Evolutionary conservation across 2,888 invertebrate genomes (phyloP).

Genomic region (Acronicta leporina): DNA sequence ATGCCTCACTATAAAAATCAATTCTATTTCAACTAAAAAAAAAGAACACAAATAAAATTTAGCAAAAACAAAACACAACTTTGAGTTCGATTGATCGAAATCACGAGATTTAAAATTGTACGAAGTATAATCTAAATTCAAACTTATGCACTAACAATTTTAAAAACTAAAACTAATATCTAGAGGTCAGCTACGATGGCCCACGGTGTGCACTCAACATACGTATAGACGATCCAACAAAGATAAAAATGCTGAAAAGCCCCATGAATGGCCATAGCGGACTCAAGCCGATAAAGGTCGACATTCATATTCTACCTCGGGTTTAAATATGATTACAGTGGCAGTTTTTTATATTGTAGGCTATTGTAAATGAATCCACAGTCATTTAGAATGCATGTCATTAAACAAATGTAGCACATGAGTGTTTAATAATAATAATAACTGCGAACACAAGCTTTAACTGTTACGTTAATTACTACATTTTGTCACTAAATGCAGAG

Average conservation of each 20-base stretch:
- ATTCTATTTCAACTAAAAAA: constrained; percentile 41
- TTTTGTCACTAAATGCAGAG: constrained; percentile 38
- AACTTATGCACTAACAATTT: constrained; percentile 57
- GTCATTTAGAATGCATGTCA: constrained; percentile 12
- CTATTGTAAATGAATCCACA: no score
- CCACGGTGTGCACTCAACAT: neutral
- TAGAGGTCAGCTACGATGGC: constrained; percentile 33
- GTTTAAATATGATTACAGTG: no score
- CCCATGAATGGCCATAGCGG: constrained; percentile 13
- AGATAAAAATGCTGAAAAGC: neutral
- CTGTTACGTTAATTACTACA: constrained; percentile 19
- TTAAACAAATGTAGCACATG: constrained; percentile 10
- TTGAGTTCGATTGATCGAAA: constrained; percentile 51
- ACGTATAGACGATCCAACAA: neutral
- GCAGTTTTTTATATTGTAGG: no score
- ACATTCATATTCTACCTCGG: constrained; percentile 21
- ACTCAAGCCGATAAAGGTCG: constrained; percentile 1
- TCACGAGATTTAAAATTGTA: constrained; percentile 49
- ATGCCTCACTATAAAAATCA: constrained; percentile 49
- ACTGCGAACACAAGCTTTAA: constrained; percentile 54
- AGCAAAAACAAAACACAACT: constrained; percentile 70
- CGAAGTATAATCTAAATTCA: constrained; percentile 47
- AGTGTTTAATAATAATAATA: constrained; percentile 41
- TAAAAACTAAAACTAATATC: constrained; percentile 47
- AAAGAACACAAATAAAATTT: constrained; percentile 68